Evolutionary conservation across 2,113 vertebrate species (phyloP).

Genomic region (Datnioides undecimradiatus): DNA sequence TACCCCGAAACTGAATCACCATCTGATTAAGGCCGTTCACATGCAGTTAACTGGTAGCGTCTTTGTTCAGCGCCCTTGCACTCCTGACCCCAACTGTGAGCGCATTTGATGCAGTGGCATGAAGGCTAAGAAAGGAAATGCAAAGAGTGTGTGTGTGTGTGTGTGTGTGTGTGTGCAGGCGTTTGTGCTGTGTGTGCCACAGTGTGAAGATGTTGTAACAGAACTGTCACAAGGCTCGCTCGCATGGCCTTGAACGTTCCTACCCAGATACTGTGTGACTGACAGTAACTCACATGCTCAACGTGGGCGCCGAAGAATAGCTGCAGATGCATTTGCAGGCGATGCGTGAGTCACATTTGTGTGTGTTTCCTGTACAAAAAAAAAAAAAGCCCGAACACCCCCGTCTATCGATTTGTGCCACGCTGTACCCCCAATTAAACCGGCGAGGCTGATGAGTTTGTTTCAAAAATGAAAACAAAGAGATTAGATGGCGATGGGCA

Average conservation of each 20-base stretch:
- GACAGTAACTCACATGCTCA: constrained; percentile 60
- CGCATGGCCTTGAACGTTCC: constrained; percentile 62
- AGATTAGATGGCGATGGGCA: constrained; percentile 1
- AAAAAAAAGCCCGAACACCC: constrained; percentile 48
- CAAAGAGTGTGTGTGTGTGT: constrained; percentile 9
- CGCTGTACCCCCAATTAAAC: constrained; percentile 74
- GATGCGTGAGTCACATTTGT: constrained; percentile 71
- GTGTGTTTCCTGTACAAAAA: constrained; percentile 64
- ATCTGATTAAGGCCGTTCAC: constrained; percentile 67
- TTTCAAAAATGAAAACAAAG: not conserved
- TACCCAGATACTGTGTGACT: constrained; percentile 46
- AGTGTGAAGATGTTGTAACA: constrained; percentile 63
- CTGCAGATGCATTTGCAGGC: constrained; percentile 47
- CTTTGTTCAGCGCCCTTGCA: constrained; percentile 55
- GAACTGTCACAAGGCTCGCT: constrained; percentile 70
- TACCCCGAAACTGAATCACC: constrained; percentile 72
- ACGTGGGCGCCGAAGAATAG: constrained; percentile 54
- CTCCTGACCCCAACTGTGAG: constrained; percentile 53
- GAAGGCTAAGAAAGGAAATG: constrained; percentile 39
- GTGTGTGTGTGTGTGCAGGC: constrained; percentile 36
- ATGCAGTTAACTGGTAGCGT: constrained; percentile 62
- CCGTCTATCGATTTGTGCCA: constrained; percentile 60
- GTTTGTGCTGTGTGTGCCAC: constrained; percentile 45
- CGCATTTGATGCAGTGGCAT: constrained; percentile 24
- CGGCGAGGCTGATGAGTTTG: constrained; percentile 51